A percentile compares a stretch with the other conserved stretches of the same genome.
Evolutionary conservation across 2,888 invertebrate genomes (phyloP).

Genomic region (Hydroisotoma schaefferi): DNA sequence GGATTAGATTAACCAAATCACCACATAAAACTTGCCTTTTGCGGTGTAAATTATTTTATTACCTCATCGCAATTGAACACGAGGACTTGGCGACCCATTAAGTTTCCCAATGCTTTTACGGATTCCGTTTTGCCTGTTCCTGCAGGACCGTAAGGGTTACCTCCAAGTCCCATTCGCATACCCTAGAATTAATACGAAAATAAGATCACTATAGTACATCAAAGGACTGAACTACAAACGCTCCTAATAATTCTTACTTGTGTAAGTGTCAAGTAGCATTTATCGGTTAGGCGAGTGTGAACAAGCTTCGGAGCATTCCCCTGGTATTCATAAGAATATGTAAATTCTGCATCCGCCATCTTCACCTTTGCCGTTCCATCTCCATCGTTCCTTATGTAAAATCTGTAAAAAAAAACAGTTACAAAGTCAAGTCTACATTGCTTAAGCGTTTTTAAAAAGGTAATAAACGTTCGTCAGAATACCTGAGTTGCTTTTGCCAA

Average conservation of each 20-base stretch:
- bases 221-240: not conserved
- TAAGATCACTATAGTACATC: not conserved
- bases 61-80: conserved; percentile 97
- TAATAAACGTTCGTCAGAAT: no score
- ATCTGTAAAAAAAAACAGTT: conserved; percentile 56
- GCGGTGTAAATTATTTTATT: conserved; percentile 12
- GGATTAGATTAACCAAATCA: conserved; percentile 18
- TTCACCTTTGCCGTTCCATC: conserved; percentile 63
- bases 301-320: conserved; percentile 95
- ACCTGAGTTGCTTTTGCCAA: conserved; percentile 93
- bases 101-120: conserved; percentile 86
- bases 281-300: conserved; percentile 91
- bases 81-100: conserved; percentile 88
- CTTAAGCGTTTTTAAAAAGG: not conserved
- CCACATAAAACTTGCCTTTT: not conserved
- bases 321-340: conserved; percentile 88
- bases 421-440: not conserved
- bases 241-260: conserved; percentile 63
- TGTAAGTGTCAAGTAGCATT: conserved; percentile 94
- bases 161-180: conserved; percentile 91
- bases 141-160: conserved; percentile 98
- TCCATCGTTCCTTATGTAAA: conserved; percentile 63
- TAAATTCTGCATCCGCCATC: conserved; percentile 92
- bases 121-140: conserved; percentile 96
- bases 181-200: conserved; percentile 58